Conservation (phyloP, 2,113 vertebrate genomes). For the Scomber scombrus region DNA sequence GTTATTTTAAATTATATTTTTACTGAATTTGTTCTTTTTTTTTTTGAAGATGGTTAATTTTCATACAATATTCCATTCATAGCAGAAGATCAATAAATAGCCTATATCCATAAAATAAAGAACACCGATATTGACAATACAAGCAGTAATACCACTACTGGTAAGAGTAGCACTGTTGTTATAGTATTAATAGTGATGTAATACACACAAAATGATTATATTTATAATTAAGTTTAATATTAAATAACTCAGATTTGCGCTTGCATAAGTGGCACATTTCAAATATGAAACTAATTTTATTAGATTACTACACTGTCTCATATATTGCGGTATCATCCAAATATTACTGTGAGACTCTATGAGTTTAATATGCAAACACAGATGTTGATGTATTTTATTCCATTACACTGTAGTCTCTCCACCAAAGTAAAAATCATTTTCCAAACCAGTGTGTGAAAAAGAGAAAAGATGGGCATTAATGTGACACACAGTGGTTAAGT, state of each 20-base stretch:
- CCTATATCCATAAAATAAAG: too few species aligned
- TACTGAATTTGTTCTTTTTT: too few species aligned
- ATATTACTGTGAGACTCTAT: not conserved
- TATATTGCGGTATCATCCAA: not conserved
- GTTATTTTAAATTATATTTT: too few species aligned
- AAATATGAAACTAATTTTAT: not conserved
- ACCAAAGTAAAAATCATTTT: not conserved
- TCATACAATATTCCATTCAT: too few species aligned
- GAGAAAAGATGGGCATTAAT: constrained; percentile 30
- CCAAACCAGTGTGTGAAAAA: constrained; percentile 18
- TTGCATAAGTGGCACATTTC: not conserved
- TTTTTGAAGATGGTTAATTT: too few species aligned
- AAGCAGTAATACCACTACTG: too few species aligned
- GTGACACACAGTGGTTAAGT: constrained; percentile 28
- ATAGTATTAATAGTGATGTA: not conserved
- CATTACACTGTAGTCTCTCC: not conserved
- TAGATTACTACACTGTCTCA: not conserved
- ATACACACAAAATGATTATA: not conserved
- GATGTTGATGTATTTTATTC: constrained; percentile 18
- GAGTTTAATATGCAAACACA: not conserved
- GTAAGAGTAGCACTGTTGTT: too few species aligned
- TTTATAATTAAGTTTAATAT: not conserved
- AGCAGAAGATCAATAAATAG: too few species aligned
- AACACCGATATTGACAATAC: too few species aligned
- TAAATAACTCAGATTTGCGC: not conserved